phyloP scores from a whole-genome alignment of 2,888 invertebrate species.

The Argyra leucocephala region DNA sequence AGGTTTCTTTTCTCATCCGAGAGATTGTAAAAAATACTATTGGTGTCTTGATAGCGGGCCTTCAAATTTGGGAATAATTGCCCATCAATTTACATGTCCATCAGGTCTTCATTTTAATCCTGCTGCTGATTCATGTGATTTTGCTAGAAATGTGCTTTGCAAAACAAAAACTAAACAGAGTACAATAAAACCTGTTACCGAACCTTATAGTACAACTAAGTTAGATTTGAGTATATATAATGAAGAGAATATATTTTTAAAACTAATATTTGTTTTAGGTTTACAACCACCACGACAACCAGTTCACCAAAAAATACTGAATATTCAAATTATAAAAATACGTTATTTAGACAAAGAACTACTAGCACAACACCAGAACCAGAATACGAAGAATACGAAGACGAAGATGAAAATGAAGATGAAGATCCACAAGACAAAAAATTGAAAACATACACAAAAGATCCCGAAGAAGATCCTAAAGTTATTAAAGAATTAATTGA shows the following conservation, averaged over 20 bases:
- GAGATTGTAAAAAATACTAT: constrained; percentile 89
- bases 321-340: too few species aligned
- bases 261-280: neutral
- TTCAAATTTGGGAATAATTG: constrained; percentile 79
- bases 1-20: constrained; percentile 84
- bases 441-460: constrained; percentile 22
- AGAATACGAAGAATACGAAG: constrained; percentile 41
- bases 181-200: too few species aligned
- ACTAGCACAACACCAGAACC: constrained; percentile 39
- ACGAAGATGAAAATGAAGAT: constrained; percentile 46
- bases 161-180: constrained; percentile 52
- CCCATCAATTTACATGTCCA: constrained; percentile 87
- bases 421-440: constrained; percentile 31
- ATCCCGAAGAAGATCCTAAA: constrained; percentile 42
- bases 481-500: constrained; percentile 76
- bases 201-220: constrained; percentile 32
- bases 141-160: constrained; percentile 76
- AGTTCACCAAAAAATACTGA: constrained; percentile 36
- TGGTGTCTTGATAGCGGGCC: constrained; percentile 88
- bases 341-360: constrained; percentile 44
- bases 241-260: too few species aligned
- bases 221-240: neutral
- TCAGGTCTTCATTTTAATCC: constrained; percentile 86
- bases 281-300: constrained; percentile 44
- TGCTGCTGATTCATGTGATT: constrained; percentile 84